Percentiles rank a stretch among this genome's conserved stretches.
Evolutionary conservation across 2,888 invertebrate genomes (phyloP).

Genomic region (Neoaliturus tenellus): DNA sequence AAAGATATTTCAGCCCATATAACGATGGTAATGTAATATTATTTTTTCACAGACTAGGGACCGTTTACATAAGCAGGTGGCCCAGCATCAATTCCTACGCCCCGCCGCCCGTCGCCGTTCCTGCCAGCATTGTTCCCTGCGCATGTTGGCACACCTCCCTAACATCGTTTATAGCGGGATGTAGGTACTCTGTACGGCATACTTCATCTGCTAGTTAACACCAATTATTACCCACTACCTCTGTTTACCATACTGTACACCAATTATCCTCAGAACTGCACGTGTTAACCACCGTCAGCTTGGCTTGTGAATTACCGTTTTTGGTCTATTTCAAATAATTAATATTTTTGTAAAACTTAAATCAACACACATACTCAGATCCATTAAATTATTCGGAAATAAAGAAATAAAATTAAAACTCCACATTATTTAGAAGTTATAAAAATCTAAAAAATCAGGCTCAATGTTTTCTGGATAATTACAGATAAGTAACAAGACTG

Average conservation of each 20-base stretch:
- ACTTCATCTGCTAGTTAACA: constrained; percentile 10
- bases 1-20: no score
- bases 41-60: background rate
- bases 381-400: no score
- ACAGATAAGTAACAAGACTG: no score
- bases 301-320: no score
- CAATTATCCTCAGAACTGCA: background rate
- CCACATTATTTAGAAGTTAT: no score
- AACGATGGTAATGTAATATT: no score
- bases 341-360: no score
- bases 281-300: background rate
- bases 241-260: background rate
- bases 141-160: background rate
- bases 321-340: no score
- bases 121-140: constrained; percentile 9
- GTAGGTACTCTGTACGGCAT: background rate
- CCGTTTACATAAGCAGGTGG: background rate
- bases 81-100: background rate
- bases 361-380: no score
- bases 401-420: no score
- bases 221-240: background rate
- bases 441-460: no score
- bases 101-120: background rate
- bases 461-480: no score
- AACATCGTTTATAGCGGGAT: constrained; percentile 3